Evolutionary conservation across 2,797 vertebrate species (phyloP), one percentile per base, ranked within the genome.

Genomic region (Mus minutoides): DNA sequence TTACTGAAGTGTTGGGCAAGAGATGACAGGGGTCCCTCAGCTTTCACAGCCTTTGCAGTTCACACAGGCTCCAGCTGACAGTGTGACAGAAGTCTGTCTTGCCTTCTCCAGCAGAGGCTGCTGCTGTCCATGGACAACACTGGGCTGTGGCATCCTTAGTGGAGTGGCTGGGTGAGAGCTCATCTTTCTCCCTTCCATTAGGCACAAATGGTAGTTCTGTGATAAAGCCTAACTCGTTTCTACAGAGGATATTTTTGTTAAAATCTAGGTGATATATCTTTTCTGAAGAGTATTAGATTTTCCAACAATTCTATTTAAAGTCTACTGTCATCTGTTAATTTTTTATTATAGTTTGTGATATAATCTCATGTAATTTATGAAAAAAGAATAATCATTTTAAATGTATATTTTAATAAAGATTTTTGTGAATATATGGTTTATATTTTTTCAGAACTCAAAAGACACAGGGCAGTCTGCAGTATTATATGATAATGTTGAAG

Each of bases 91-190:
- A 95, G 34, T 40, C 83, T 85, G 46, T 90, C 80, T 96, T 19
- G 85, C 43, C 93, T 97, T 95, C 5, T 97, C 98, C 95, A 91
- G 88, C 90, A 98, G 88, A 97, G 95, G 96, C 64, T 79, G 96
- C 97, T 98, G 67, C 96, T 96, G 97, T 77, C 85, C 76, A 5
- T 91, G 69, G 52, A 91, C 64, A 92, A 29, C 31, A 0, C 10
- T 29, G 0, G 49, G 37, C 60, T 85, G 43, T 8, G 21, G 2
- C 43, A 9, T 86, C 90, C 58, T 67, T 24, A 11, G 24, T 82
- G 22, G n/a, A 91, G 49, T 82, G 77, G 10, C 12, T 94, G 52
- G 88, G 21, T 56, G 85, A 96, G 71, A 94, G 56, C 54, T 84
- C 24, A 6, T 88, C 58, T 89, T 94, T 54, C 91, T 31, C 79